Conservation (phyloP, 2,113 vertebrate genomes). For the Callipepla californica region DNA sequence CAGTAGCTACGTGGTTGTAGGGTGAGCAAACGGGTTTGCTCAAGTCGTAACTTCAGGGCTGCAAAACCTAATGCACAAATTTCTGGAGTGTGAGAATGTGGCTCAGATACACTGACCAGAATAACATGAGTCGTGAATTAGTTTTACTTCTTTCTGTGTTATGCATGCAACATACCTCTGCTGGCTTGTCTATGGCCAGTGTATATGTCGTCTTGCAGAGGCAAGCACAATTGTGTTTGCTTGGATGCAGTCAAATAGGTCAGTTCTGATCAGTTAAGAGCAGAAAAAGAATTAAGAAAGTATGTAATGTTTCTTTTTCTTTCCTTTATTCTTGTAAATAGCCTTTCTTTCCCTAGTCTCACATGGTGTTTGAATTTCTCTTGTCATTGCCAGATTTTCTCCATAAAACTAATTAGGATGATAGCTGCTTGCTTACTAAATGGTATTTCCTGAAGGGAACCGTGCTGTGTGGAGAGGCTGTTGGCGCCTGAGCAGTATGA, state of each 20-base stretch:
- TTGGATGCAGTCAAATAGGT: background rate
- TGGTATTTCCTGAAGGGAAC: background rate
- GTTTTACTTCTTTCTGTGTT: background rate
- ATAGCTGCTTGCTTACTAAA: background rate
- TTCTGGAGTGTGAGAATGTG: background rate
- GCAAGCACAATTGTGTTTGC: background rate
- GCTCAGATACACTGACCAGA: background rate
- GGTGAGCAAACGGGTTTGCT: background rate
- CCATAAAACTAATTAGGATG: background rate
- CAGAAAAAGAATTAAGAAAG: background rate
- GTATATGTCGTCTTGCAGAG: fast-evolving
- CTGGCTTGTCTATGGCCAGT: background rate
- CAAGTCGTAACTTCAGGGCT: background rate
- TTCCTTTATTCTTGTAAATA: background rate
- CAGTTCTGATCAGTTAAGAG: background rate
- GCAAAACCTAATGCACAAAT: background rate
- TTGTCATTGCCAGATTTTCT: background rate
- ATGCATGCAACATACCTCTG: background rate
- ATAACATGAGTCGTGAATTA: background rate
- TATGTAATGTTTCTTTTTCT: background rate
- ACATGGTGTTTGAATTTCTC: background rate
- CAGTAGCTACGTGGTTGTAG: background rate
- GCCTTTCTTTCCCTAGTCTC: background rate
- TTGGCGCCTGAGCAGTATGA: background rate
- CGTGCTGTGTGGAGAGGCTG: background rate